Evolutionary conservation across 2,888 invertebrate species (phyloP).

Genomic region (Pteria penguin): DNA sequence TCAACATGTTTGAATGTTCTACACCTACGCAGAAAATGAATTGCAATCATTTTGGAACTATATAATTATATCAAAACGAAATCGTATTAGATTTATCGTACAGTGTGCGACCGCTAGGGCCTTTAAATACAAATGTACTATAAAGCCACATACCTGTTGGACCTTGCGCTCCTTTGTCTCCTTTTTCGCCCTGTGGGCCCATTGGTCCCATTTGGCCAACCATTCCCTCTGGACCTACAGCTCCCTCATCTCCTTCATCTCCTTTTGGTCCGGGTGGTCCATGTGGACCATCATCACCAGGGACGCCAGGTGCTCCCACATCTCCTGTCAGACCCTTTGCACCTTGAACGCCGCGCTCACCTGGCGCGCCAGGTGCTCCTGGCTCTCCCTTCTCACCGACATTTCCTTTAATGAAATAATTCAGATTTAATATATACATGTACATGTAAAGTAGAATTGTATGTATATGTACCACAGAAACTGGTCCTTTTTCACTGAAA

Average conservation of each 20-base stretch:
- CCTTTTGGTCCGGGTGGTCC: conserved; percentile 6
- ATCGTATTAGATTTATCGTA: too few species aligned
- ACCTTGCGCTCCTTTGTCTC: neutral
- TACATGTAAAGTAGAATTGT: too few species aligned
- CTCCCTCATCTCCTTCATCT: conserved; percentile 1
- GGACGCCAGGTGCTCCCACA: neutral
- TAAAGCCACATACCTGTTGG: conserved; percentile 4
- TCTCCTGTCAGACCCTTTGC: neutral
- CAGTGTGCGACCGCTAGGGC: too few species aligned
- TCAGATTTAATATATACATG: too few species aligned
- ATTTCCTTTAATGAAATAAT: neutral
- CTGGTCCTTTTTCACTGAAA: too few species aligned
- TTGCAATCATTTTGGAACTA: too few species aligned
- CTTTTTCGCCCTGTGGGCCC: conserved; percentile 1
- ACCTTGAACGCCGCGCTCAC: neutral
- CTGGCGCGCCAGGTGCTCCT: neutral
- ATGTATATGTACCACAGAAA: too few species aligned
- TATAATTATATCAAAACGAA: too few species aligned
- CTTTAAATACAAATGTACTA: neutral
- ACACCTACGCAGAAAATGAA: too few species aligned
- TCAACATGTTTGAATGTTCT: too few species aligned
- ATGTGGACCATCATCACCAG: neutral
- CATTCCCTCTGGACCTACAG: neutral
- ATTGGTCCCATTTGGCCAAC: neutral
- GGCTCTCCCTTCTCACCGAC: neutral